Percentiles rank a stretch among this genome's conserved stretches.
Conservation (phyloP, 2,888 invertebrate species). For the Plemyria rubiginata region DNA sequence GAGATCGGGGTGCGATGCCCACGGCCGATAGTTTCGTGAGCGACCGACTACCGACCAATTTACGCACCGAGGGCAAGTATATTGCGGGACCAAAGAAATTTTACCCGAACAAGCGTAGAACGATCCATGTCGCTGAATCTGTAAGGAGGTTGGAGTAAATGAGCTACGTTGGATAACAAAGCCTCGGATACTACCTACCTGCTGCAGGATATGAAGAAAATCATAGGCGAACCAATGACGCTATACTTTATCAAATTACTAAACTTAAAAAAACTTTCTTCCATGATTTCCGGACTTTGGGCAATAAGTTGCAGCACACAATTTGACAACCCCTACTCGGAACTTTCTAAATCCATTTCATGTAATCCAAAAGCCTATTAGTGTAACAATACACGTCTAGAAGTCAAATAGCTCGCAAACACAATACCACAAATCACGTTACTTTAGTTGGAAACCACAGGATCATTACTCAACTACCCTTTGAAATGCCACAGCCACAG, state of each 20-base stretch:
- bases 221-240: neutral
- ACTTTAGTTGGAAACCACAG: slow-evolving; percentile 53
- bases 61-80: slow-evolving; percentile 55
- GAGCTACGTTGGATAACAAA: slow-evolving; percentile 14
- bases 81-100: slow-evolving; percentile 46
- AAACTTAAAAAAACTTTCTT: neutral
- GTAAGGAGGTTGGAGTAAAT: slow-evolving; percentile 24
- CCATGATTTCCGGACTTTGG: neutral
- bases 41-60: slow-evolving; percentile 56
- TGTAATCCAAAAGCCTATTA: slow-evolving; percentile 27
- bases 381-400: slow-evolving; percentile 34
- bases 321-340: slow-evolving; percentile 1
- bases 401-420: slow-evolving; percentile 51
- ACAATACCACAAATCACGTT: slow-evolving; percentile 54
- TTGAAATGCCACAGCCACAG: slow-evolving; percentile 48
- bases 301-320: slow-evolving; percentile 4
- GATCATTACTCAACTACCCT: slow-evolving; percentile 51
- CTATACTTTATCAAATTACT: neutral
- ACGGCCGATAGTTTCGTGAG: slow-evolving; percentile 53
- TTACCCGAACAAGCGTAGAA: slow-evolving; percentile 17
- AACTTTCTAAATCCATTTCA: slow-evolving; percentile 19
- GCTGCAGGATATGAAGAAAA: slow-evolving; percentile 1
- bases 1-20: slow-evolving; percentile 49
- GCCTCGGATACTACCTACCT: slow-evolving; percentile 7
- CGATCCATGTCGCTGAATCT: slow-evolving; percentile 29